Base-by-base conservation (phyloP, 2,888 invertebrate genomes). In the Druceiella hillmani region DNA sequence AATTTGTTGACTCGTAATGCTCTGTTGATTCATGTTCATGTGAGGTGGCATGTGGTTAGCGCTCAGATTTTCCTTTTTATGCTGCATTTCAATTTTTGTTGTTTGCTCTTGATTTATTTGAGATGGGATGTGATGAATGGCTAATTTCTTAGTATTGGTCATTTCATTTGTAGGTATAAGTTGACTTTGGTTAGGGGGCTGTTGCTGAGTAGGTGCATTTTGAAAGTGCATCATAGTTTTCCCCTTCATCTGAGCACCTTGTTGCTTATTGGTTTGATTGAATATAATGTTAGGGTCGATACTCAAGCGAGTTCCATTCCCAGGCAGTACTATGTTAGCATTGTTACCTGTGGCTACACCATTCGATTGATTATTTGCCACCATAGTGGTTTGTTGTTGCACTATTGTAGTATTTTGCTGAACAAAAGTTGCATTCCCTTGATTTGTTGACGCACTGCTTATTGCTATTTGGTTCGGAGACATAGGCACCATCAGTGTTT, bases 361-460 rank as follows among this genome's bases (percentile, higher is more conserved):
- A 13, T 61, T 47, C 45, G 62, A 62, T 45, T 75, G 80, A 51
- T 83, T 79, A 52, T 82, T 83, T 0, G 83, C 79, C 3, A 85
- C 80, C 66, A 85, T 78, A 1, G 85, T 85, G 0, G 85, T 85
- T 57, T 86, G 85, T 51, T 86, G 86, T 53, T 86, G 86, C 2
- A 87, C 85, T 51, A 89, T 87, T 1, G 88, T 87, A 1, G 88
- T 87, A 55, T 88, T 89, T 51, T 88, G 87, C 50, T 87, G 88
- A 2, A 88, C 85, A 52, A 81, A 87, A 1, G 88, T 87, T 0
- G 81, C 80, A 50, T 76, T 75, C 37, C 75, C 76, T 41, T 81
- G 74, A 55, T 73, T 77, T 9, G 70, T 64, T 1, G 77, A 62
- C 0, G 75, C 68, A 2, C 74, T 61, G 0, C 70, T 65, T 12